phyloP scores from a whole-genome alignment of 1,140 invertebrate genomes.

The Aphelinus atriplicis region DNA sequence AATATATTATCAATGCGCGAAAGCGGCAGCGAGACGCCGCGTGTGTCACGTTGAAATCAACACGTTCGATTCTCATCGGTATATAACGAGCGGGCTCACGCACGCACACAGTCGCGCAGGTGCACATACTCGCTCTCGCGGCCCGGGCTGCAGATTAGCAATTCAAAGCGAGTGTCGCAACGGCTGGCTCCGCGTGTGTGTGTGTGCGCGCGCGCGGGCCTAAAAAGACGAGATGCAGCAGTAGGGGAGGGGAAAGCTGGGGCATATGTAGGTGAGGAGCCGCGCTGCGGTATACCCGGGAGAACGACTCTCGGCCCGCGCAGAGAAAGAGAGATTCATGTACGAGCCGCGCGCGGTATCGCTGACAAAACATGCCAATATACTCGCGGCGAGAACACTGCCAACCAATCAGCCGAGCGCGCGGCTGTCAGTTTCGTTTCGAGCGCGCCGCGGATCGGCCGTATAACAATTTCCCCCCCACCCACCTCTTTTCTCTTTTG shows the following conservation, averaged over 20 bases:
- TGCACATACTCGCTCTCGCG: not conserved
- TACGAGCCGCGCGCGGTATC: constrained; percentile 22
- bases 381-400: constrained; percentile 17
- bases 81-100: not conserved
- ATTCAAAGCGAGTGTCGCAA: constrained; percentile 37
- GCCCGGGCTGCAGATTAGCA: constrained; percentile 26
- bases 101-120: not conserved
- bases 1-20: not conserved
- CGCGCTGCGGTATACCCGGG: too few species aligned
- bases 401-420: constrained; percentile 16
- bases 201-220: not conserved
- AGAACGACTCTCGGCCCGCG: too few species aligned
- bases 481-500: too few species aligned
- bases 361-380: constrained; percentile 36
- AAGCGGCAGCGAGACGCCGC: not conserved
- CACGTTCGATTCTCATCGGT: constrained; percentile 30
- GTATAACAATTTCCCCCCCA: constrained; percentile 6
- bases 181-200: not conserved
- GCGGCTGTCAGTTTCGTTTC: constrained; percentile 25
- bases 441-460: not conserved
- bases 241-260: not conserved
- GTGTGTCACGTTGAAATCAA: constrained; percentile 31
- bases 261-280: too few species aligned
- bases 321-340: constrained; percentile 27
- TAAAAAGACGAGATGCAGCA: not conserved